A percentile compares a stretch with the other conserved stretches of the same genome.
Conservation (phyloP, 1,140 invertebrate species). For the Yoshiicerus persimilis region DNA sequence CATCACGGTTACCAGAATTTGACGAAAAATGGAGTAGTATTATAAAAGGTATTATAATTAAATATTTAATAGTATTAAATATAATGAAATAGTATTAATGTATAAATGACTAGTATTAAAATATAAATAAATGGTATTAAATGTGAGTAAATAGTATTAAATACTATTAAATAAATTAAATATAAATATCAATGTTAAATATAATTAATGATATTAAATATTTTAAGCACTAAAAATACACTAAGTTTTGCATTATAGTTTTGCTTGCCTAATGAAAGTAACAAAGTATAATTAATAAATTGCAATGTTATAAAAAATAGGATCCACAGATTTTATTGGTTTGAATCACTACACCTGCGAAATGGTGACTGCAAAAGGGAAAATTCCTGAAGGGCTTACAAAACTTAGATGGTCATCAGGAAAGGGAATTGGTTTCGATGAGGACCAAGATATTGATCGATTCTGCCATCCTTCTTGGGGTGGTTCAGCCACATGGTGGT, state of each 20-base stretch:
- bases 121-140: no score
- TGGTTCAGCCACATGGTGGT: neutral
- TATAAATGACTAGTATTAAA: no score
- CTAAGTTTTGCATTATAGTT: no score
- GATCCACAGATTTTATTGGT: slow-evolving; percentile 33
- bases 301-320: slow-evolving; percentile 48
- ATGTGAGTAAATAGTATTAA: no score
- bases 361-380: neutral
- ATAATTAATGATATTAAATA: no score
- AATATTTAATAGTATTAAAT: neutral
- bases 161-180: no score
- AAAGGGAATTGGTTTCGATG: neutral
- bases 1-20: slow-evolving; percentile 45
- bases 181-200: no score
- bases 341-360: slow-evolving; percentile 41
- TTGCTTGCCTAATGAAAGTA: neutral
- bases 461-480: slow-evolving; percentile 25
- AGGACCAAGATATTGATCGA: neutral
- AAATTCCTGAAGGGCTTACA: neutral
- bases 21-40: slow-evolving; percentile 52
- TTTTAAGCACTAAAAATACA: no score
- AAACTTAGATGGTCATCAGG: neutral
- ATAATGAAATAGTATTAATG: no score
- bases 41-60: slow-evolving; percentile 55
- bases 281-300: neutral